phyloP scores from a whole-genome alignment of 2,888 invertebrate species.

The Drosophila nr. fundita region DNA sequence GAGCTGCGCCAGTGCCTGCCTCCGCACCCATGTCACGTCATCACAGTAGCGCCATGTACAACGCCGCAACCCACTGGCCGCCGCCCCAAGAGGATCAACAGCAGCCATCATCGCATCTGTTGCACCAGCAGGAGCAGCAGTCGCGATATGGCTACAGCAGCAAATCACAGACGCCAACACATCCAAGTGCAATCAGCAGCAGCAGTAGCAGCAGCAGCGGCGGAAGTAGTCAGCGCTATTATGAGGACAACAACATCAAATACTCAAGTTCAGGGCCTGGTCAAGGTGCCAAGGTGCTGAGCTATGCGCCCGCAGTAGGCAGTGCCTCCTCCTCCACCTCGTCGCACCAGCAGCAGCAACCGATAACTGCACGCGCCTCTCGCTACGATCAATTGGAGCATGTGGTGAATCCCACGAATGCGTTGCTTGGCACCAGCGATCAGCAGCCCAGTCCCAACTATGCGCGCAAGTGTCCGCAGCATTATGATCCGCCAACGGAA shows the following conservation, averaged over 20 bases:
- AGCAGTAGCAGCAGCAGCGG: slow-evolving; percentile 7
- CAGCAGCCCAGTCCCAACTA: slow-evolving; percentile 82
- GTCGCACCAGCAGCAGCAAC: slow-evolving; percentile 5
- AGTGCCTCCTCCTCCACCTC: slow-evolving; percentile 35
- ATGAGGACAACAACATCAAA: slow-evolving; percentile 55
- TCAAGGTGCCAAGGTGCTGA: slow-evolving; percentile 29
- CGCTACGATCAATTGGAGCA: slow-evolving; percentile 66
- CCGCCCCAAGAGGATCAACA: slow-evolving; percentile 54
- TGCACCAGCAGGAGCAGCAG: slow-evolving; percentile 30
- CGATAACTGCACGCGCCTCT: slow-evolving; percentile 7
- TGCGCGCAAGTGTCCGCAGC: slow-evolving; percentile 79
- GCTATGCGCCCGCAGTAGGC: slow-evolving; percentile 32
- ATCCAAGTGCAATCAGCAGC: slow-evolving; percentile 34
- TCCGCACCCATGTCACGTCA: slow-evolving; percentile 11
- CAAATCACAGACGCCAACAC: slow-evolving; percentile 25
- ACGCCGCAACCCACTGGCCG: slow-evolving; percentile 54
- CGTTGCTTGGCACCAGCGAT: slow-evolving; percentile 62
- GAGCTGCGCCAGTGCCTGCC: not conserved
- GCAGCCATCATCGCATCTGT: slow-evolving; percentile 23
- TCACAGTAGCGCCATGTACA: slow-evolving; percentile 32
- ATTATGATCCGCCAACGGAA: slow-evolving; percentile 71
- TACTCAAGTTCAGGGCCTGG: slow-evolving; percentile 40
- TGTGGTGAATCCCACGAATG: slow-evolving; percentile 79
- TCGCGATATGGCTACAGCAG: slow-evolving; percentile 33
- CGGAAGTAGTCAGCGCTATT: slow-evolving; percentile 41